Base-by-base conservation (phyloP, 2,113 vertebrate genomes). In the Lasiurus cinereus region DNA sequence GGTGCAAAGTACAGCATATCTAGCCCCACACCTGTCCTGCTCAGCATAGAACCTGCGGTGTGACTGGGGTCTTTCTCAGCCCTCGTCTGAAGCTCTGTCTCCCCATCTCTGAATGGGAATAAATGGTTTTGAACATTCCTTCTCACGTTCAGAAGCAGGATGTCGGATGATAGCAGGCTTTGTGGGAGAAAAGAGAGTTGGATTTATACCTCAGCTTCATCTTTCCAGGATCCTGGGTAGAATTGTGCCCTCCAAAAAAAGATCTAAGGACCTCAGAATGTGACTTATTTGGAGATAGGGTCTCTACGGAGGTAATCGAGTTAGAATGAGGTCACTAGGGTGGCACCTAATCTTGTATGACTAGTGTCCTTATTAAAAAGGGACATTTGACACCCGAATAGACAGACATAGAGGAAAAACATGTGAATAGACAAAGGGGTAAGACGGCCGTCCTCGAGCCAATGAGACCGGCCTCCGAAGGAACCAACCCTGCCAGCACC, bases 1-100 rank as follows among this genome's bases (percentile, higher is more conserved):
- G 13, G 62, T 0, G 0, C 8, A 36, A 16, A 3, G 6, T 1
- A 1, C 54, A 1, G 15, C 21, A 0, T 12, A 0, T 79, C 29
- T 31, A n/a, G 72, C 33, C 48, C 90, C 54, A 89, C 31, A 22
- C n/a, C 66, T 76, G 54, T 56, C 52, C 36, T 33, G 7, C 18
- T 19, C 19, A 46, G 31, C 80, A 43, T 5, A 2, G 15, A 22
- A 36, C 80, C 69, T 79, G 56, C 22, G 0, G 0, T 46, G 5
- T 52, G 87, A 48, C 67, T 54, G 72, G 54, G 29, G 33, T 15
- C 54, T 54, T 59, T 36, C 11, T 31, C 70, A 86, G 14, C 66
- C 22, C 31, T 78, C 50, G 14, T 27, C 70, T 8, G 3, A 48
- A 93, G 52, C 64, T 67, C 50, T 1, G 5, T 72, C 52, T 56